phyloP scores from a whole-genome alignment of 2,113 vertebrate species.

The Austrofundulus limnaeus region DNA sequence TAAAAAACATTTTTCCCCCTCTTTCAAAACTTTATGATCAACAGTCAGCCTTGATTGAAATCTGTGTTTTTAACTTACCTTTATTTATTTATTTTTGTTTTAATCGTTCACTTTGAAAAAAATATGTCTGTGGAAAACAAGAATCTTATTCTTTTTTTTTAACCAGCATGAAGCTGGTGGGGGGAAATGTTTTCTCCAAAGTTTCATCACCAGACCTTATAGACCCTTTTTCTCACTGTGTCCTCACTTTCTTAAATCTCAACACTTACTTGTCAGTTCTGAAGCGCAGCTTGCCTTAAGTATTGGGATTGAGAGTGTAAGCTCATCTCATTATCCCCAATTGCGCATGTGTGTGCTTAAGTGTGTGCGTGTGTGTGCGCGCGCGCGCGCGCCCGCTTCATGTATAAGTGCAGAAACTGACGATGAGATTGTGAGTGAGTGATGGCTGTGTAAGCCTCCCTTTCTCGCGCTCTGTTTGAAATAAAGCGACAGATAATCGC shows the following conservation, averaged over 20 bases:
- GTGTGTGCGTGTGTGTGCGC: constrained; percentile 23
- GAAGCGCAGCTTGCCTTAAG: constrained; percentile 69
- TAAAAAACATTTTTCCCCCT: too few species aligned
- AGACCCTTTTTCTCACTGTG: constrained; percentile 50
- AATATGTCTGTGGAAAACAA: constrained; percentile 2
- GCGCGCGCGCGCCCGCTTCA: constrained; percentile 19
- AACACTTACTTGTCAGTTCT: constrained; percentile 67
- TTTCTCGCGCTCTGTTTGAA: constrained; percentile 74
- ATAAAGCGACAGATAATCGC: constrained; percentile 80
- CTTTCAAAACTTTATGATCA: too few species aligned
- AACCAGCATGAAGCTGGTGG: constrained; percentile 32
- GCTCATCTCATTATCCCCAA: constrained; percentile 73
- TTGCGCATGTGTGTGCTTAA: constrained; percentile 14
- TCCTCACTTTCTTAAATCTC: constrained; percentile 67
- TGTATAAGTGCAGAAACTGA: constrained; percentile 52
- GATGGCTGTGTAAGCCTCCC: constrained; percentile 72
- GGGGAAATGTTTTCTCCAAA: constrained; percentile 50
- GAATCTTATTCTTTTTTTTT: constrained; percentile 1
- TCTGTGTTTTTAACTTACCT: background rate
- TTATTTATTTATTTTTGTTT: constrained; percentile 3
- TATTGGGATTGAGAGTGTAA: constrained; percentile 68
- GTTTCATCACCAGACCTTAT: constrained; percentile 74
- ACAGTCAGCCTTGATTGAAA: background rate
- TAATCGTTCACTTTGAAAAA: constrained; percentile 34
- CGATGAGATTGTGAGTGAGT: constrained; percentile 72